Evolutionary conservation across 2,888 invertebrate genomes (phyloP), one percentile per base, ranked within the genome.

Genomic region (Mesopsocus fuscifrons): DNA sequence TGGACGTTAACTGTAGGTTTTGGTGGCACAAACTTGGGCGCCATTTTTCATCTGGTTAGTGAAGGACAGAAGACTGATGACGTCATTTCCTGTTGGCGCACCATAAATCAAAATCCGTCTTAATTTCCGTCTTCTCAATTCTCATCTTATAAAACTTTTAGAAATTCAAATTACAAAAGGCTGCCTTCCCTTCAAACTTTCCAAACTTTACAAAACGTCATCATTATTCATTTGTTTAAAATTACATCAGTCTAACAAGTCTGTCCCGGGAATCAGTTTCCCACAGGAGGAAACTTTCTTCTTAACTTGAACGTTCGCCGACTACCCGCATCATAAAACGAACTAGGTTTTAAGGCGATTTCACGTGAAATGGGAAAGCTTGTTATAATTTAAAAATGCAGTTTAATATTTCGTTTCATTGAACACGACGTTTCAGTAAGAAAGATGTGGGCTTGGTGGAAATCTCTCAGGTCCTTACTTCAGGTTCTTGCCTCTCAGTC

Each of bases 161-260:
- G 38, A 38, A 38, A 38, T 38, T 38, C 38, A 38, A 38, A 38
- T 38, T 38, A 38, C 38, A 38, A 38, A 38, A 38, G 38, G 38
- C 21, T 38, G 26, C 26, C 8, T 11, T 38, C 21, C 38, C 38
- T 38, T 38, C 38, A 38, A 38, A 38, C 38, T 38, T 38, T 38
- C 38, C 21, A 15, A 38, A 38, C 38, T 38, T 38, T 38, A 17
- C 21, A 38, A 38, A 38, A 38, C 38, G 38, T 38, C 38, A 38
- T 38, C 38, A 38, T 38, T 38, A 38, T 38, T 38, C 38, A 38
- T 38, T 38, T 38, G 38, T 38, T 38, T 38, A 38, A 38, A 38
- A 38, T 38, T 15, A 20, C 13, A 13, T 21, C 16, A 18, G 15
- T 21, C 38, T 38, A 18, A 38, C 21, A 18, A 18, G 38, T 20